These are phyloP conservation scores for Ascaphus truei DNA, from an alignment of 2,113 vertebrate genomes.

Conservation along the genomic window DNA sequence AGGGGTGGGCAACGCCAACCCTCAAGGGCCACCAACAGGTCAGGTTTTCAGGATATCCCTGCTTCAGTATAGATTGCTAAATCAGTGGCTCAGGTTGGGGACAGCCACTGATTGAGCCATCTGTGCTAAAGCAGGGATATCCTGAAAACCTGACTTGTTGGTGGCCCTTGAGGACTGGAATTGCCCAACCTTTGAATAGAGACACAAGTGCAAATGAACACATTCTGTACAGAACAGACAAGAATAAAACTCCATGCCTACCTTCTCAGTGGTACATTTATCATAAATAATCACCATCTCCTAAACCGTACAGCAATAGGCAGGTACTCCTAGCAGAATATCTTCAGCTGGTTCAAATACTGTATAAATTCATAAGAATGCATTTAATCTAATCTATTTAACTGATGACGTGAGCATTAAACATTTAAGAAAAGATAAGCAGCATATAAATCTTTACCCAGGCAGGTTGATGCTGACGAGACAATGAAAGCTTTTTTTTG, in stretches of 20 bases:
- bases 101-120: too few species aligned
- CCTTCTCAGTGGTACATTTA: constrained; percentile 14
- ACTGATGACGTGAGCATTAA: constrained; percentile 47
- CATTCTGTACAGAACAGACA: too few species aligned
- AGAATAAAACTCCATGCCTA: constrained; percentile 12
- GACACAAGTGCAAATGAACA: too few species aligned
- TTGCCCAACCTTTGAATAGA: too few species aligned
- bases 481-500: constrained; percentile 25
- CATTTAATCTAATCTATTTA: constrained; percentile 34
- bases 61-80: too few species aligned
- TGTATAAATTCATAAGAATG: background rate
- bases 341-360: background rate
- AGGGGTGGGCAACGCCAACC: too few species aligned
- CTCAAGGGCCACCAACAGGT: too few species aligned
- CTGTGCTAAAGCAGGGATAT: too few species aligned
- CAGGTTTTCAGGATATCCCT: too few species aligned
- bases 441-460: constrained; percentile 46
- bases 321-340: background rate
- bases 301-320: rapidly evolving
- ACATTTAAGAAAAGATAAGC: constrained; percentile 47
- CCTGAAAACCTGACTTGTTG: too few species aligned
- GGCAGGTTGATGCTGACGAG: background rate
- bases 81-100: too few species aligned
- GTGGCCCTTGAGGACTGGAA: too few species aligned
- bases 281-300: rapidly evolving